A percentile compares a stretch with the other conserved stretches of the same genome.
phyloP scores from a whole-genome alignment of 2,888 invertebrate genomes.

The Nemotelus pantherinus region DNA sequence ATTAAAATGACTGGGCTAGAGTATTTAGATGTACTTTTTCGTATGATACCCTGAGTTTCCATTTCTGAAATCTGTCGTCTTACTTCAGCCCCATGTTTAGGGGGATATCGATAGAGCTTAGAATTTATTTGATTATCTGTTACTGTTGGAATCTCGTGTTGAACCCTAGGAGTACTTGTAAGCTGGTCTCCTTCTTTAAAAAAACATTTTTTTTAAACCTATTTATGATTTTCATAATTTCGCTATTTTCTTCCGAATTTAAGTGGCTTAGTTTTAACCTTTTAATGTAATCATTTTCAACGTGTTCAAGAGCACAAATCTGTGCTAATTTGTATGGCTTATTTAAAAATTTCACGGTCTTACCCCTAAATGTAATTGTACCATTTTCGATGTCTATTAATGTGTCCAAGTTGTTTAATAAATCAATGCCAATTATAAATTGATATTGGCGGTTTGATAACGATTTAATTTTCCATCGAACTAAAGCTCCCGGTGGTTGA shows the following conservation, averaged over 20 bases:
- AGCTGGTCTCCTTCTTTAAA: conserved; percentile 39
- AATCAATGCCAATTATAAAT: conserved; percentile 42
- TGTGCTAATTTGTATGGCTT: background rate
- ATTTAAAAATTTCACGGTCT: background rate
- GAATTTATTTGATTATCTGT: conserved; percentile 43
- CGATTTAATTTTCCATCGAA: conserved; percentile 32
- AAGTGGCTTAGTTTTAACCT: background rate
- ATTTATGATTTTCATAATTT: conserved; percentile 22
- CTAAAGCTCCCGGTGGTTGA: too few species aligned
- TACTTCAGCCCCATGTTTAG: conserved; percentile 39
- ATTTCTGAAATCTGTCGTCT: conserved; percentile 42
- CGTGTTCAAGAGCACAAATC: background rate
- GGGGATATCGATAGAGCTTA: conserved; percentile 39
- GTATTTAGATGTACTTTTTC: conserved; percentile 43
- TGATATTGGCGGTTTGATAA: conserved; percentile 40
- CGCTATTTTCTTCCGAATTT: background rate
- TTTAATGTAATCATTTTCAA: background rate
- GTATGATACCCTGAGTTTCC: conserved; percentile 42
- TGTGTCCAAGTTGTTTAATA: conserved; percentile 21
- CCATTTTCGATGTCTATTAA: conserved; percentile 3
- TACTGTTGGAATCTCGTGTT: conserved; percentile 37
- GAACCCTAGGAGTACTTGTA: conserved; percentile 35
- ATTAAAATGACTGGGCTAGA: conserved; percentile 43
- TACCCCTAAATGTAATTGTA: background rate
- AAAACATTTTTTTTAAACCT: conserved; percentile 26